Conservation (phyloP, 2,113 vertebrate species). For the Oreochromis tanganicae region DNA sequence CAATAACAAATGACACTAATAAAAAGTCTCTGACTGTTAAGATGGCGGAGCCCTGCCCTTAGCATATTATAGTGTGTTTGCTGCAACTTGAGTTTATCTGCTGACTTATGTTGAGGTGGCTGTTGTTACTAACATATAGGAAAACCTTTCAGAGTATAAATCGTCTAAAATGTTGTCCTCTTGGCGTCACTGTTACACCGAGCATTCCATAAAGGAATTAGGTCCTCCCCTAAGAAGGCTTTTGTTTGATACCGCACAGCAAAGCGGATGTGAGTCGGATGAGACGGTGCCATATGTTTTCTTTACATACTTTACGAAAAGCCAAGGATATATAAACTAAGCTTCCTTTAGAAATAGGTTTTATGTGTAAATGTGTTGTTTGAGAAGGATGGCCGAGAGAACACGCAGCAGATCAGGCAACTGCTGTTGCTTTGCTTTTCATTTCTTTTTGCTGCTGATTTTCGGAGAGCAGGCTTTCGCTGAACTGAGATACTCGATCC, state of each 20-base stretch:
- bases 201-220: background rate
- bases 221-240: background rate
- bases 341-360: background rate
- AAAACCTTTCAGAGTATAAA: background rate
- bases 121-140: background rate
- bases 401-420: background rate
- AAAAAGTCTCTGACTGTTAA: background rate
- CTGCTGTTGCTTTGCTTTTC: background rate
- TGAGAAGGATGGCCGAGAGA: background rate
- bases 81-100: background rate
- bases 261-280: background rate
- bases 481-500: constrained; percentile 63
- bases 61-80: background rate
- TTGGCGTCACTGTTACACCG: constrained; percentile 5
- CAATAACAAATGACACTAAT: background rate
- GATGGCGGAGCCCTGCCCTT: rapidly evolving
- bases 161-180: background rate
- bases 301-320: background rate
- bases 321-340: background rate
- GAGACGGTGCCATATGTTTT: background rate
- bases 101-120: background rate
- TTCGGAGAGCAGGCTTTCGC: background rate
- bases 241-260: background rate
- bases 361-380: background rate
- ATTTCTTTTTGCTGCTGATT: background rate